Evolutionary conservation across 2,113 vertebrate species (phyloP).

Genomic region (Apaloderma vittatum): DNA sequence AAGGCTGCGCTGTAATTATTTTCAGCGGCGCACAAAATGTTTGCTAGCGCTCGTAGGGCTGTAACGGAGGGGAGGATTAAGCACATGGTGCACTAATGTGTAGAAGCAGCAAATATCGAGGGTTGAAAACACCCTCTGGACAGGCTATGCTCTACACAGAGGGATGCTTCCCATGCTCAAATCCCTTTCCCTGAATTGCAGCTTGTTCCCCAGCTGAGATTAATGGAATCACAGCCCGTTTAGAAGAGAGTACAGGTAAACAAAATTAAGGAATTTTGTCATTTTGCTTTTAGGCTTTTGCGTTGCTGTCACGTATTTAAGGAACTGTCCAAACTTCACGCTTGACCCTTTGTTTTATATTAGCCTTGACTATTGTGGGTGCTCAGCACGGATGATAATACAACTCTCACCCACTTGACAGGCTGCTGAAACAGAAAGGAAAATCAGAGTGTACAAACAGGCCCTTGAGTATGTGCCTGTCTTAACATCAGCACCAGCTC

Average conservation of each 20-base stretch:
- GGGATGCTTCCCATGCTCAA: not conserved
- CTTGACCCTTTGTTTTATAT: not conserved
- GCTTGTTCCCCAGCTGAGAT: not conserved
- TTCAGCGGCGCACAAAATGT: not conserved
- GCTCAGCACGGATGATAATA: not conserved
- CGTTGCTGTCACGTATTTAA: rapidly evolving
- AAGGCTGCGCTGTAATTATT: not conserved
- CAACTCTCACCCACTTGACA: not conserved
- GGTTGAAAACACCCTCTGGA: not conserved
- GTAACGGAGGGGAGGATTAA: not conserved
- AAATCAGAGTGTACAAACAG: too few relatives aligned
- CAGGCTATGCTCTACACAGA: rapidly evolving
- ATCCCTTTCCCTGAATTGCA: not conserved
- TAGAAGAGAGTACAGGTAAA: not conserved
- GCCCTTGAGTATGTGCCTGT: not conserved
- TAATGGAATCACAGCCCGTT: not conserved
- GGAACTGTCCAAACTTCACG: not conserved
- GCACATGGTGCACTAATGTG: rapidly evolving
- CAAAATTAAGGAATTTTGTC: not conserved
- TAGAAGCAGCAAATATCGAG: not conserved
- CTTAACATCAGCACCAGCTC: not conserved
- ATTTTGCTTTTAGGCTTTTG: not conserved
- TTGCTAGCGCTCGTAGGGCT: not conserved
- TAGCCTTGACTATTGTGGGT: not conserved
- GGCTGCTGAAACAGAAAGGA: not conserved